Base-by-base conservation (phyloP, 2,888 invertebrate genomes). In the Syrphus vitripennis region DNA sequence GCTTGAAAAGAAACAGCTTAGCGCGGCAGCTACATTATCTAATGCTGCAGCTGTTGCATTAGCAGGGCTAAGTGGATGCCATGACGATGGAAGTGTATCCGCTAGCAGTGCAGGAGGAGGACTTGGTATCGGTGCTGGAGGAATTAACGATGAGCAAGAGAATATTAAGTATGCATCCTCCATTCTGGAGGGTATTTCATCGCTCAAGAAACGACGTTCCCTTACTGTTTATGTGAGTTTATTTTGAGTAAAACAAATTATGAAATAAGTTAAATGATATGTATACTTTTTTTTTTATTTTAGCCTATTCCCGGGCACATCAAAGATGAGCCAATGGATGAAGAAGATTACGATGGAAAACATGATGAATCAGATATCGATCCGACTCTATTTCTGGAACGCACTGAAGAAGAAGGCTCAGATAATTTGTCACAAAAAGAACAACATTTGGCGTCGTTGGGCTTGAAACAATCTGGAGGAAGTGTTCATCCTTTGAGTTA, bases 181-280 rank as follows among this genome's bases (percentile, higher is more conserved):
- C 42, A 91, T 91, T 87, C 88, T 91, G 89, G 91, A 91, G 88
- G 91, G 91, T 87, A 91, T 91, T 80, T 90, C 91, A 40, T 90
- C 91, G 87, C 87, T 91, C 77, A 92, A 91, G 89, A 91, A 92
- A 88, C 90, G 91, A 69, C 92, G 91, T 89, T 91, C 91, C 69
- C 89, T 91, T 89, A 91, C 91, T 89, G 91, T 91, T 82, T 91
- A 91, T 91, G 91, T 91, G 90, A 91, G 92, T 91, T 91, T 82
- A 92, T 92, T 91, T 92, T 91, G 90, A 91, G 92, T 91, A 89
- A 87, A 89, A 83, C 63, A 89, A 40, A n/a, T 14, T 42, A 84
- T 83, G 87, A 88, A 77, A 21, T 12, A 21, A 12, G n/a, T n/a
- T 42, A n/a, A 67, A 45, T 26, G 14, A 5, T 42, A 53, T 69